Percentiles rank a stretch among this genome's conserved stretches.
Conservation (phyloP, 2,113 vertebrate genomes). For the Ammodytes dubius region DNA sequence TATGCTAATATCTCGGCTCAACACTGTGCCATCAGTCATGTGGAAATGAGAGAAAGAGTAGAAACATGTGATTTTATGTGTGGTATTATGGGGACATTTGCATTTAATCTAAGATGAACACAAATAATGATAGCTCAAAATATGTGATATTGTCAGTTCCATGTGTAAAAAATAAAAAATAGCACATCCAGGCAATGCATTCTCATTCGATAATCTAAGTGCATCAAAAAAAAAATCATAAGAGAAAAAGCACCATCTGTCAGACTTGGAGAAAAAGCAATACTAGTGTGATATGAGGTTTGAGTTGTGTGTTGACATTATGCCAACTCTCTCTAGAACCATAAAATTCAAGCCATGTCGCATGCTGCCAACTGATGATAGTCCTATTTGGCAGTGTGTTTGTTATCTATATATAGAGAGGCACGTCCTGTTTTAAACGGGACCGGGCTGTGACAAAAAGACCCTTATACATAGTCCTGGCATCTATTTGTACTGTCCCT, state of each 20-base stretch:
- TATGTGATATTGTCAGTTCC: not conserved
- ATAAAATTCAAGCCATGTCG: conserved; percentile 50
- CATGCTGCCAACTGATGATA: conserved; percentile 65
- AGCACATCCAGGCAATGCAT: not conserved
- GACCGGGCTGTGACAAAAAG: conserved; percentile 53
- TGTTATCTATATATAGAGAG: conserved; percentile 41
- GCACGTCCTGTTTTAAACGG: conserved; percentile 65
- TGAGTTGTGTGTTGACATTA: conserved; percentile 35
- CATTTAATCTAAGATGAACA: not conserved
- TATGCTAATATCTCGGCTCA: conserved; percentile 60
- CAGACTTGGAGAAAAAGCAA: not conserved
- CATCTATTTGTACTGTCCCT: conserved; percentile 13
- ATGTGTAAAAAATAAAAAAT: not conserved
- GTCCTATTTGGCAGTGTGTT: conserved; percentile 76
- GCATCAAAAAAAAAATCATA: conserved; percentile 4
- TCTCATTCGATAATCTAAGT: not conserved
- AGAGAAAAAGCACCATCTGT: conserved; percentile 25
- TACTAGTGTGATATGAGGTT: conserved; percentile 11
- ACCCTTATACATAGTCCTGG: conserved; percentile 14
- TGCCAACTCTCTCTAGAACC: conserved; percentile 15
- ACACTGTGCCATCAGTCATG: conserved; percentile 63
- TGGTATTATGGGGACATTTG: conserved; percentile 5
- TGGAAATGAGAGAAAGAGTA: conserved; percentile 42
- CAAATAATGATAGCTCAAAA: not conserved
- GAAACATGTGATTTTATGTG: conserved; percentile 10